These are phyloP conservation scores for Aepyceros melampus DNA, from an alignment of 2,113 vertebrate genomes.

Conservation along the genomic window DNA sequence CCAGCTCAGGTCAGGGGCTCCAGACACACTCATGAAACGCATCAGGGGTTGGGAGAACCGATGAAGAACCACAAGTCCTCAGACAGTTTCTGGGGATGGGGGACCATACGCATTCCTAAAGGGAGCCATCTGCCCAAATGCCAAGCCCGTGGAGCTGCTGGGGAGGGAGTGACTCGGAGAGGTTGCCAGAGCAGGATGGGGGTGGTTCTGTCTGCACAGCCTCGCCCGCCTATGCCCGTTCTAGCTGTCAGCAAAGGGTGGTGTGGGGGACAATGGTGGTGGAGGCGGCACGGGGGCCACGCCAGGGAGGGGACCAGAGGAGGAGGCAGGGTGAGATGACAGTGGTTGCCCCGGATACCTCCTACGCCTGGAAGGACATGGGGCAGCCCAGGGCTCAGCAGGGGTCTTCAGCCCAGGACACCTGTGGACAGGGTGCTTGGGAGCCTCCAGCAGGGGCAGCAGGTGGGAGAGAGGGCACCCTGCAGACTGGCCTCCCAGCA, in stretches of 20 bases:
- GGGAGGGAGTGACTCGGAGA: not conserved
- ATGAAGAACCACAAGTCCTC: not conserved
- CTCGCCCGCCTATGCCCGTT: fast-evolving
- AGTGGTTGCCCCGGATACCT: not conserved
- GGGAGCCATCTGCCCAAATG: not conserved
- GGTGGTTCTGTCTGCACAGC: not conserved
- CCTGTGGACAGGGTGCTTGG: too few species aligned
- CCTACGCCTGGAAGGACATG: not conserved
- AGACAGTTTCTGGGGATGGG: not conserved
- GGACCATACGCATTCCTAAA: not conserved
- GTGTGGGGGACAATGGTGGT: fast-evolving
- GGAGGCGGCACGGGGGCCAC: fast-evolving
- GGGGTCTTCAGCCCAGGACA: not conserved
- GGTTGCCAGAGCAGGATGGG: not conserved
- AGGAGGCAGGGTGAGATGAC: not conserved
- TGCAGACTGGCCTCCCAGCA: not conserved
- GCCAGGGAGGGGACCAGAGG: not conserved
- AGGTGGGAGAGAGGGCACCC: too few species aligned
- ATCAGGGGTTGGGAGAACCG: not conserved
- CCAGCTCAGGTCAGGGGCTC: too few species aligned
- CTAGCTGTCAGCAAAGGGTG: not conserved
- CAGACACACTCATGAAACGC: fast-evolving
- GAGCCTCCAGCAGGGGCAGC: not conserved
- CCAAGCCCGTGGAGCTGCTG: not conserved
- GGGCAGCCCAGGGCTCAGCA: not conserved